A percentile compares a stretch with the other conserved stretches of the same genome.
These are phyloP conservation scores for Agrypnus murinus DNA, from an alignment of 2,888 invertebrate species.

Conservation along the genomic window DNA sequence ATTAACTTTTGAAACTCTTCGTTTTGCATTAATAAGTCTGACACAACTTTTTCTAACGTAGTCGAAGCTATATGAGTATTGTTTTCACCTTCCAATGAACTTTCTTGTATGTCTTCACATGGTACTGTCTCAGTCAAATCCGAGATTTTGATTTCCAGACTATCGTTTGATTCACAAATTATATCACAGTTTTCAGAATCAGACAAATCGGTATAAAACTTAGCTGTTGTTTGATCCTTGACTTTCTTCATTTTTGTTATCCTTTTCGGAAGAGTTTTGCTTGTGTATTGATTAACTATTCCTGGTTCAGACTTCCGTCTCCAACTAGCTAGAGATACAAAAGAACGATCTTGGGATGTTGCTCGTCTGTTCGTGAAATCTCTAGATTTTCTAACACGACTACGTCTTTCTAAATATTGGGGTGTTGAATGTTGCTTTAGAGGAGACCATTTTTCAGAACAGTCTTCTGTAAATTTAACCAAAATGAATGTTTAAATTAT, in stretches of 20 bases:
- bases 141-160: slow-evolving; percentile 68
- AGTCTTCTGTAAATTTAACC: slow-evolving; percentile 62
- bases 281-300: slow-evolving; percentile 74
- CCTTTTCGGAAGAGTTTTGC: slow-evolving; percentile 82
- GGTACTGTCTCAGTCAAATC: slow-evolving; percentile 71
- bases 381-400: slow-evolving; percentile 77
- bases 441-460: slow-evolving; percentile 71
- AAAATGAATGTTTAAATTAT: no score
- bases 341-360: slow-evolving; percentile 72
- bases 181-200: slow-evolving; percentile 75
- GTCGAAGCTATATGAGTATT: slow-evolving; percentile 65
- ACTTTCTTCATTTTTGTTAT: slow-evolving; percentile 82
- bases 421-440: slow-evolving; percentile 89
- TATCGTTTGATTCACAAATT: slow-evolving; percentile 76
- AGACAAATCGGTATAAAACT: slow-evolving; percentile 80
- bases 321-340: slow-evolving; percentile 78
- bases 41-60: slow-evolving; percentile 85
- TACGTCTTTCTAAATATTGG: slow-evolving; percentile 91
- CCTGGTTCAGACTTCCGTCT: slow-evolving; percentile 83
- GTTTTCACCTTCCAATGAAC: slow-evolving; percentile 66
- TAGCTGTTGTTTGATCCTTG: slow-evolving; percentile 75
- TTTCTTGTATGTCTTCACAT: slow-evolving; percentile 63
- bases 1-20: slow-evolving; percentile 86
- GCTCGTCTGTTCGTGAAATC: slow-evolving; percentile 68
- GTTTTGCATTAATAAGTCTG: slow-evolving; percentile 87